Base-by-base conservation (phyloP, 2,888 invertebrate species). In the Fragum fragum region DNA sequence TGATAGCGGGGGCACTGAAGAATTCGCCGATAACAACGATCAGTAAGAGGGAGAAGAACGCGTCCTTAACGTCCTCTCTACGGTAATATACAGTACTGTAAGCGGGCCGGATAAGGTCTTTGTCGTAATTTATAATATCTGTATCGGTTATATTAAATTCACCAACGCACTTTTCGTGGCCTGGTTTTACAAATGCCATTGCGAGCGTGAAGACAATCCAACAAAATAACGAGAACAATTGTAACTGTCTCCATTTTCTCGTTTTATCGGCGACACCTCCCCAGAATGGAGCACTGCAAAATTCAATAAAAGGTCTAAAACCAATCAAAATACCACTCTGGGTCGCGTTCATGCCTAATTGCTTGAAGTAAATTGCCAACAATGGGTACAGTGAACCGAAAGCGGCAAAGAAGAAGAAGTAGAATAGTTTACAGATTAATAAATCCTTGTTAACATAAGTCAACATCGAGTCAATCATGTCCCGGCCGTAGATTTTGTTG, bases 291-390 rank as follows among this genome's bases (percentile, higher is more conserved):
- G 98, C 99, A 76, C 98, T 97, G 74, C 99, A 95, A 95, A 99
- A 99, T 95, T 99, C 99, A 68, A 99, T 97, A 94, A 99, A 98
- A 0, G 99, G 99, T 83, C 99, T 96, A 90, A 98, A 97, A 32
- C 99, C 99, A 90, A 99, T 97, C 21, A 96, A 91, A 23, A 95
- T 90, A 7, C 99, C 99, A 93, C 98, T 98, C 94, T 99, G 99
- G 23, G 97, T 97, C 0, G 99, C 98, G 95, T 99, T 99, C 98
- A 99, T 99, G 81, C 99, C 99, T 97, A 99, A 97, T 95, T 99
- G 99, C 95, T 99, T 99, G 96, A 99, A 99, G 95, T 99, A 99
- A 63, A 99, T 98, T 52, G 99, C 99, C 97, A 99, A 98, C 83
- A 99, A 95, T 0, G 99, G 99, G 94, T 99, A 99, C 21, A 99